Conservation (phyloP, 23 tunicate species). For the Trididemnum clinides region DNA sequence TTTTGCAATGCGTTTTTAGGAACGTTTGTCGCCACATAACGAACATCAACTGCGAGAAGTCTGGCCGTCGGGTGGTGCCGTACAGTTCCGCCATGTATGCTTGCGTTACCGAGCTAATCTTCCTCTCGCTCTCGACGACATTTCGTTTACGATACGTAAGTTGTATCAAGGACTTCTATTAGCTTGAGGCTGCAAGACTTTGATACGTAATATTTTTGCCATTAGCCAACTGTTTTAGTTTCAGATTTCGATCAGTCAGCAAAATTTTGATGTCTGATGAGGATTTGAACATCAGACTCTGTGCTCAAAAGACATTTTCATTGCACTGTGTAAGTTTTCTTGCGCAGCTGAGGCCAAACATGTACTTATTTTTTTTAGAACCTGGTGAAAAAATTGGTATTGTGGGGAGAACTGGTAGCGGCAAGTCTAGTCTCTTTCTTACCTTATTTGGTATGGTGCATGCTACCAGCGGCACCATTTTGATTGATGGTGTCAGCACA, state of each 20-base stretch:
- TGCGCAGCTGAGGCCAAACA: no score
- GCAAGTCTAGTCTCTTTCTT: slow-evolving; percentile 75
- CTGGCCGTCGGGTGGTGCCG: slow-evolving; percentile 62
- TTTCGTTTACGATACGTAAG: slow-evolving; percentile 66
- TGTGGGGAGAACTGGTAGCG: slow-evolving; percentile 93
- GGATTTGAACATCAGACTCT: no score
- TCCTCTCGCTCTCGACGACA: slow-evolving; percentile 60
- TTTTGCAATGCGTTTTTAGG: slow-evolving; percentile 15
- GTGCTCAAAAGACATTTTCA: no score
- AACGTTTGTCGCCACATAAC: background rate
- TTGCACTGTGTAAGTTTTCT: no score
- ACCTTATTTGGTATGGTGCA: slow-evolving; percentile 67
- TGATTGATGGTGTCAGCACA: slow-evolving; percentile 74
- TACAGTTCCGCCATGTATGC: slow-evolving; percentile 66
- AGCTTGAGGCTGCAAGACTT: no score
- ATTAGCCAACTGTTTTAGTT: no score
- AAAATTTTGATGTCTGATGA: no score
- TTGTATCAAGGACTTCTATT: no score
- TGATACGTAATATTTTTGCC: no score
- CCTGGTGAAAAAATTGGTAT: slow-evolving; percentile 85
- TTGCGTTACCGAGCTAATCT: slow-evolving; percentile 63
- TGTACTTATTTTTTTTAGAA: slow-evolving; percentile 35
- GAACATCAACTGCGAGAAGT: slow-evolving; percentile 17
- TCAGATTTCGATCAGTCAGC: no score
- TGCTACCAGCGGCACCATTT: slow-evolving; percentile 49